A percentile compares a stretch with the other conserved stretches of the same genome.
Evolutionary conservation across 2,113 vertebrate species (phyloP).

Genomic region (Ginglymostoma cirratum): DNA sequence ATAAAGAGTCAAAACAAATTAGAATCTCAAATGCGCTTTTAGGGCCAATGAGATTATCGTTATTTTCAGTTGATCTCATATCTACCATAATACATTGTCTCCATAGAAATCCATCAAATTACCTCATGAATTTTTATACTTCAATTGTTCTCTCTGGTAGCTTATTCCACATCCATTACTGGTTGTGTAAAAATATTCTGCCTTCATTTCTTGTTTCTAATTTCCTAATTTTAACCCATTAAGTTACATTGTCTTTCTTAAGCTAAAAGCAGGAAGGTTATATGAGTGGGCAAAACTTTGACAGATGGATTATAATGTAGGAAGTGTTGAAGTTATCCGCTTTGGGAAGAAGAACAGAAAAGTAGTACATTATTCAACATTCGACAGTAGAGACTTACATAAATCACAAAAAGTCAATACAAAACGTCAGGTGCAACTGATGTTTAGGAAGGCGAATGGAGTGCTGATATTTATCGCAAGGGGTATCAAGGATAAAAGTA

Average conservation of each 20-base stretch:
- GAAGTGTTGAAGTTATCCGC: no score
- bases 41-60: background rate
- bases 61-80: background rate
- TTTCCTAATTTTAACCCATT: background rate
- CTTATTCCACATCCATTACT: background rate
- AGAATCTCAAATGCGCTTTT: background rate
- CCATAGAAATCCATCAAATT: background rate
- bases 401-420: no score
- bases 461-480: no score
- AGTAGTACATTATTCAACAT: no score
- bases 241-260: background rate
- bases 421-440: no score
- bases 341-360: no score
- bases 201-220: background rate
- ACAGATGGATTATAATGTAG: no score
- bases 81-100: background rate
- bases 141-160: background rate
- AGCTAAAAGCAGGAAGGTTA: background rate
- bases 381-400: no score
- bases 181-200: background rate
- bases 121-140: background rate
- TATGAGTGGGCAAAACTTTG: no score
- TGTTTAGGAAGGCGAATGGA: no score
- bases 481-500: no score
- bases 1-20: background rate